These are phyloP conservation scores for Boloria euphrosyne DNA, from an alignment of 2,888 invertebrate genomes.

Conservation along the genomic window DNA sequence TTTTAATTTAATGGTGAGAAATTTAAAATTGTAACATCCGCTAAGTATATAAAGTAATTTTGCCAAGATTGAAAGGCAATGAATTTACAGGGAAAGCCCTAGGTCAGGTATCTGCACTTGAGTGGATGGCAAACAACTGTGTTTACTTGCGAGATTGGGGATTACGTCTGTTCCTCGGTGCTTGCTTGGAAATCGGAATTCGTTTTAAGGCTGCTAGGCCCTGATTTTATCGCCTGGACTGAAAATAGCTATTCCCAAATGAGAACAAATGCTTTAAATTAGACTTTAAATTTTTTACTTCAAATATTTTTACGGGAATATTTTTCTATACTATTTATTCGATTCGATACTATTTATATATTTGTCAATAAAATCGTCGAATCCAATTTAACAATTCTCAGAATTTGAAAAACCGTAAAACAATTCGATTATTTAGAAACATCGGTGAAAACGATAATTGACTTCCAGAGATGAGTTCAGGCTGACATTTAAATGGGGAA, in stretches of 20 bases:
- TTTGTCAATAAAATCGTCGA: not conserved
- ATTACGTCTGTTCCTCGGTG: conserved; percentile 52
- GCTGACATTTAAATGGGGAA: conserved; percentile 38
- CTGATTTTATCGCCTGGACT: conserved; percentile 32
- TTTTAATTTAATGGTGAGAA: not conserved
- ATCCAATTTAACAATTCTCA: not conserved
- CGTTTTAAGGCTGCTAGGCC: conserved; percentile 30
- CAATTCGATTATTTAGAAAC: conserved; percentile 30
- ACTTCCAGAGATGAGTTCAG: conserved; percentile 30
- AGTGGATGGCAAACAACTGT: conserved; percentile 55
- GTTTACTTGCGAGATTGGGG: conserved; percentile 62
- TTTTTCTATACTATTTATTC: not conserved
- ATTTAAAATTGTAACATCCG: conserved; percentile 9
- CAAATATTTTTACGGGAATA: not conserved
- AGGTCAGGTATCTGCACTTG: conserved; percentile 47
- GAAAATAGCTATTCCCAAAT: conserved; percentile 16
- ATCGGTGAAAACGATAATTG: conserved; percentile 32
- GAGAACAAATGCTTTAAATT: conserved; percentile 13
- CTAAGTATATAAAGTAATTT: conserved; percentile 41
- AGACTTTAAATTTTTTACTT: conserved; percentile 3
- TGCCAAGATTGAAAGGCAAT: conserved; percentile 40
- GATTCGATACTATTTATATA: no score
- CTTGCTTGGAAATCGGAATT: conserved; percentile 38
- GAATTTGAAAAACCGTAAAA: conserved; percentile 6
- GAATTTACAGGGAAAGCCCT: conserved; percentile 43